Conservation (phyloP, 2,797 vertebrate species). For the Acanthornis magna region DNA sequence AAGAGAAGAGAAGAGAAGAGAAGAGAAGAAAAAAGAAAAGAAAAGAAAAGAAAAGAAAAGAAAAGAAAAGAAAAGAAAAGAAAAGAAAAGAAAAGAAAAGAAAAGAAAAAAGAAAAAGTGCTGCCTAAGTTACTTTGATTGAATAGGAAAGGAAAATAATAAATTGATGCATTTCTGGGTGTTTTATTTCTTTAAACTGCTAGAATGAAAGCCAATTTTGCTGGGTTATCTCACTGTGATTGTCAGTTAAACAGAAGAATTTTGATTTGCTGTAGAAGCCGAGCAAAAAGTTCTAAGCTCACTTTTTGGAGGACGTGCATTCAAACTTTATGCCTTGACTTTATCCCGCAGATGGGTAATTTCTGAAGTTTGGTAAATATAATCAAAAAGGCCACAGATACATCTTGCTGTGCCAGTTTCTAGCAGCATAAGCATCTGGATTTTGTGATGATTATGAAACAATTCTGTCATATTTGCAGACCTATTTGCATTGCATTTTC, state of each 20-base stretch:
- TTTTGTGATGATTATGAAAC: background rate
- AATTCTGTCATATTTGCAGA: background rate
- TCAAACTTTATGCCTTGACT: background rate
- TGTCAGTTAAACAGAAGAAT: background rate
- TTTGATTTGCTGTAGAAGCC: background rate
- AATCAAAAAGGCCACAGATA: background rate
- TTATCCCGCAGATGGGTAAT: background rate
- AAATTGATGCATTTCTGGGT: background rate
- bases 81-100: too few species aligned
- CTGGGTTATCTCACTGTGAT: background rate
- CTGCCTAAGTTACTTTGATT: background rate
- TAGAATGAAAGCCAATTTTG: background rate
- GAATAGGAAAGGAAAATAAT: background rate
- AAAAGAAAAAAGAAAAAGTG: background rate
- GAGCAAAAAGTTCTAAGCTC: background rate
- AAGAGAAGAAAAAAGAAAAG: too few species aligned
- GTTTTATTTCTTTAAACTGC: background rate
- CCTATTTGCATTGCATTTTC: conserved; percentile 3
- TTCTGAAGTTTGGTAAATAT: background rate
- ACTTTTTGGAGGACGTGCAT: background rate
- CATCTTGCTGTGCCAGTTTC: background rate
- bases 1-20: too few species aligned
- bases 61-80: too few species aligned
- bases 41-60: too few species aligned
- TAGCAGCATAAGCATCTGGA: background rate